Percentiles rank a stretch among this genome's conserved stretches.
Evolutionary conservation across 1,140 invertebrate species (phyloP).

Genomic region (Meloidogyne chitwoodi): DNA sequence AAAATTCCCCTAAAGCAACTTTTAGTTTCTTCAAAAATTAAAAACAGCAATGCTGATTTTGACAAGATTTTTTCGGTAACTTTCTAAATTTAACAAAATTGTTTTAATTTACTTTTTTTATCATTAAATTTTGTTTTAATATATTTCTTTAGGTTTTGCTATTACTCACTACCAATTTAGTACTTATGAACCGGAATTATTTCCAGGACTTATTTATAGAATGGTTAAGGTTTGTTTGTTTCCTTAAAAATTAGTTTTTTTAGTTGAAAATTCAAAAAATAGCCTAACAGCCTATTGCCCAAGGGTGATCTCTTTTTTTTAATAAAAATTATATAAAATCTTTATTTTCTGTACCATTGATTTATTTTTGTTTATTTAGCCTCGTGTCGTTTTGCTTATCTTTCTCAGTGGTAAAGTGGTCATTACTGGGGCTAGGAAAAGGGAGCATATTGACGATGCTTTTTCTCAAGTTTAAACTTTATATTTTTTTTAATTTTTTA

Average conservation of each 20-base stretch:
- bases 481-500: not conserved
- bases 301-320: too few relatives aligned
- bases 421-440: conserved; percentile 85
- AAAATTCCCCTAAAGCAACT: too few relatives aligned
- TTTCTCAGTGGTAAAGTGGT: conserved; percentile 52
- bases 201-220: conserved; percentile 95
- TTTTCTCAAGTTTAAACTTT: conserved; percentile 98
- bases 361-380: conserved; percentile 60
- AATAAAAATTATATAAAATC: not conserved
- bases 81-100: not conserved
- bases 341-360: too few relatives aligned
- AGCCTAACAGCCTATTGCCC: too few relatives aligned
- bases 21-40: not conserved
- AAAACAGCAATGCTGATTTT: not conserved
- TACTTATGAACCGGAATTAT: conserved; percentile 72
- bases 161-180: conserved; percentile 77
- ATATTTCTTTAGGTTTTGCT: not conserved
- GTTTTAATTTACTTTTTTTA: not conserved
- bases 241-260: too few relatives aligned
- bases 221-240: conserved; percentile 76
- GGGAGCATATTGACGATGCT: conserved; percentile 96
- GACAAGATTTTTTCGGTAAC: too few relatives aligned
- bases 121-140: not conserved
- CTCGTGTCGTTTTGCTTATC: conserved; percentile 84
- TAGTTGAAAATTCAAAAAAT: too few relatives aligned